Evolutionary conservation across 2,113 vertebrate genomes (phyloP).

Genomic region (Gymnogyps californianus): DNA sequence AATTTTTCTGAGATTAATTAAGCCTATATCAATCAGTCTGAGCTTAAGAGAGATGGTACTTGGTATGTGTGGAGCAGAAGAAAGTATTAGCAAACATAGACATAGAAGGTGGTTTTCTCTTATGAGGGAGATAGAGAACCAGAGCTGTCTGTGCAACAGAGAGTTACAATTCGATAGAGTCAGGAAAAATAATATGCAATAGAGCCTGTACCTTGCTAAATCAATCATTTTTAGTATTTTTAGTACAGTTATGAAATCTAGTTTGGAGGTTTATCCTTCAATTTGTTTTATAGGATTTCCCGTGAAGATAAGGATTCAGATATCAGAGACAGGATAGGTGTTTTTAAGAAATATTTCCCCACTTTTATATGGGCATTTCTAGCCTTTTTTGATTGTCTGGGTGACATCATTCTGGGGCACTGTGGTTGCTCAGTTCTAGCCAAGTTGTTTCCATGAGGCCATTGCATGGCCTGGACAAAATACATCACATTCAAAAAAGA

Average conservation of each 20-base stretch:
- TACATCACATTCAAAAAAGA: not conserved
- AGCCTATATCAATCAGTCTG: not conserved
- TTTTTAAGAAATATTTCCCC: not conserved
- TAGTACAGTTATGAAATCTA: not conserved
- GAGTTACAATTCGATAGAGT: not conserved
- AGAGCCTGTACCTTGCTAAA: not conserved
- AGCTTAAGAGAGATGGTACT: not conserved
- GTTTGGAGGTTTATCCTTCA: not conserved
- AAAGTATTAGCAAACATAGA: not conserved
- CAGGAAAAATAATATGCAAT: not conserved
- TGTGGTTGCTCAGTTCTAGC: not conserved
- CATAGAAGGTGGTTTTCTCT: not conserved
- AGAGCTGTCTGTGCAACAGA: not conserved
- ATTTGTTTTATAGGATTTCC: not conserved
- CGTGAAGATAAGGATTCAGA: not conserved
- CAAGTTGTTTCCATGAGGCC: not conserved
- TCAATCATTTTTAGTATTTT: not conserved
- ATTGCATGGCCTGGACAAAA: not conserved
- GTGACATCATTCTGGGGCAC: not conserved
- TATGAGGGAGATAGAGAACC: not conserved
- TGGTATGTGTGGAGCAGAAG: not conserved
- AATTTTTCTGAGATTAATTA: not conserved
- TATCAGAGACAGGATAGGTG: not conserved
- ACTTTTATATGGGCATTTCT: not conserved
- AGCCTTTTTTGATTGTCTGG: not conserved